Evolutionary conservation across 1,140 invertebrate genomes (phyloP).

Genomic region (Drosophila bifasciata): DNA sequence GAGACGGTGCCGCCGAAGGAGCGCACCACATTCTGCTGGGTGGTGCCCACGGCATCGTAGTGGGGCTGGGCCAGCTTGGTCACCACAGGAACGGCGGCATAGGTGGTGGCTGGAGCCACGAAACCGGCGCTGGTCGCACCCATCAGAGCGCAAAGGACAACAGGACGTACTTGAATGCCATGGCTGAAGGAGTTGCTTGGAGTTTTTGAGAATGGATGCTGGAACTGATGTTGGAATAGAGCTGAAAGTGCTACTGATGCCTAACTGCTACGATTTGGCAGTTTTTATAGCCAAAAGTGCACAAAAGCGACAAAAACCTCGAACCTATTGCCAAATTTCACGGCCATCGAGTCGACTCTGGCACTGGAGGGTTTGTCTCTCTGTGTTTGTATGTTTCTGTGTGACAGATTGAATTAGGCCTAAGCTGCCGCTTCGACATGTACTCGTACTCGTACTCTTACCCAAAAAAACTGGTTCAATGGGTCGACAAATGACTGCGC

Average conservation of each 20-base stretch:
- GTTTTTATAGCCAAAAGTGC: constrained; percentile 62
- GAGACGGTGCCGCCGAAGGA: constrained; percentile 86
- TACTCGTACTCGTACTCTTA: neutral
- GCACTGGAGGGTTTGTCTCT: neutral
- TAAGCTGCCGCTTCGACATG: constrained; percentile 46
- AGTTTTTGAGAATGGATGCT: neutral
- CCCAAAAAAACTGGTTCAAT: constrained; percentile 77
- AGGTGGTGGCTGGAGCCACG: constrained; percentile 59
- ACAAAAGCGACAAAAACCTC: neutral
- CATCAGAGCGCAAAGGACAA: constrained; percentile 84
- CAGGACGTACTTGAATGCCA: constrained; percentile 84
- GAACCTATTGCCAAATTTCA: constrained; percentile 64
- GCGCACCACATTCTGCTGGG: constrained; percentile 86
- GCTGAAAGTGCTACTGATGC: constrained; percentile 65
- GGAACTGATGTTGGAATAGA: constrained; percentile 43
- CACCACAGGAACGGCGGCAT: constrained; percentile 67
- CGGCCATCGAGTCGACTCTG: constrained; percentile 34
- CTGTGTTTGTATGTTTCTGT: constrained; percentile 28
- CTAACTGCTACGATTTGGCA: constrained; percentile 18
- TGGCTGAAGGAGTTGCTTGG: constrained; percentile 22
- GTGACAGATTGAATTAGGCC: constrained; percentile 76
- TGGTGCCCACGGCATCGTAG: constrained; percentile 85
- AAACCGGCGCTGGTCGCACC: constrained; percentile 84
- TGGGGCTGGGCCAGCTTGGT: constrained; percentile 83
- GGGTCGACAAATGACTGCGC: constrained; percentile 51